A percentile compares a stretch with the other conserved stretches of the same genome.
These are phyloP conservation scores for Dolichopus griseipennis DNA, from an alignment of 2,888 invertebrate species.

Conservation along the genomic window DNA sequence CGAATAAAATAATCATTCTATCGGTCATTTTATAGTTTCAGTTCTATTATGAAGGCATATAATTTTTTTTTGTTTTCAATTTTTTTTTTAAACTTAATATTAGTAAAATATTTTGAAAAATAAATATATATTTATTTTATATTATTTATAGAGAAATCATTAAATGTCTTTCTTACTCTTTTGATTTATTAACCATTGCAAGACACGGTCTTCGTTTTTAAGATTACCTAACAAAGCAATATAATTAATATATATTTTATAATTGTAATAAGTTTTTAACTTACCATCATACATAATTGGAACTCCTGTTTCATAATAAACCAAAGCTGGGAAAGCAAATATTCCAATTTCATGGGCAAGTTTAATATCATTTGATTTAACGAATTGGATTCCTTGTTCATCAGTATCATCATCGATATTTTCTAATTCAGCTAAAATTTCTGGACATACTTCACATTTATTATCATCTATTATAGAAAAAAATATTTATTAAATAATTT, in stretches of 20 bases:
- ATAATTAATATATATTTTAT: slow-evolving; percentile 13
- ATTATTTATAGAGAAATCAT: slow-evolving; percentile 36
- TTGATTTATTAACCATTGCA: slow-evolving; percentile 92
- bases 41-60: background rate
- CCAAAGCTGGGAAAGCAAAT: slow-evolving; percentile 83
- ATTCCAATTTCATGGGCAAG: slow-evolving; percentile 85
- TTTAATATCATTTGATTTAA: slow-evolving; percentile 83
- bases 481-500: too few relatives aligned
- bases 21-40: too few relatives aligned
- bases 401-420: slow-evolving; percentile 89
- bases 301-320: slow-evolving; percentile 87
- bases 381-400: slow-evolving; percentile 86
- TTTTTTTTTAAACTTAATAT: slow-evolving; percentile 27
- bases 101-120: slow-evolving; percentile 45
- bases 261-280: slow-evolving; percentile 31
- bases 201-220: slow-evolving; percentile 88
- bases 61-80: background rate
- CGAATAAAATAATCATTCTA: background rate
- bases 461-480: slow-evolving; percentile 58
- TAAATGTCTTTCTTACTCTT: slow-evolving; percentile 71
- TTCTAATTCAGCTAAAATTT: slow-evolving; percentile 79
- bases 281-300: slow-evolving; percentile 93
- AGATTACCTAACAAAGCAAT: slow-evolving; percentile 63
- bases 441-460: slow-evolving; percentile 74
- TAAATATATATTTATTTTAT: slow-evolving; percentile 31